Evolutionary conservation across 2,113 vertebrate species (phyloP), one percentile per base, ranked within the genome.

Genomic region (Colius striatus): DNA sequence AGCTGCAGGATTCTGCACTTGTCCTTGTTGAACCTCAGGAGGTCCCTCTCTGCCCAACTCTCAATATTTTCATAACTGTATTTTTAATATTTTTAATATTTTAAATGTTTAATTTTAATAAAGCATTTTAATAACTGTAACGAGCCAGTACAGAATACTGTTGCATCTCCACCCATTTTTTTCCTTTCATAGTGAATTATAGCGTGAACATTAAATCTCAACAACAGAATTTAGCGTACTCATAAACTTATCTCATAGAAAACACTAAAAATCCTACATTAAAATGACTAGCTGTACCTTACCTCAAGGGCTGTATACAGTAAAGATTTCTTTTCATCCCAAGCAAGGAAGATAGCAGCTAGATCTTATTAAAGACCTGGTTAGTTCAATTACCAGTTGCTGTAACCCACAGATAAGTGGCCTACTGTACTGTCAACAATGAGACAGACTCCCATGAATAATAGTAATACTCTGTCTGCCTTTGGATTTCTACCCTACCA

Each of bases 271-370:
- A 47, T 32, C 14, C 30, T 34, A 2, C 4, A 2, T 66, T 84
- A 68, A 89, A 94, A 68, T 14, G 2, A 32, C 16, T 54, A 54
- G 13, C 19, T 83, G 65, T 38, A 54, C 34, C 13, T 86, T 79
- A 65, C 41, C n/a, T 85, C 41, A 68, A 88, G 71, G 45, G 27
- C 41, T 58, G 29, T 47, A 22, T 4, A 41, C 1, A 72, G 23
- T 50, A 12, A 87, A 77, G 45, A 34, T 55, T 68, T 72, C n/a
- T 65, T 18, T 66, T 53, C 8, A 1, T 93, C 78, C 47, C 38
- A 84, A 80, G 53, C 41, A 55, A 77, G 23, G 43, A 80, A 93
- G 79, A 67, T 96, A 88, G 3, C 38, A 95, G 92, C 87, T 80
- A 86, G 16, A 63, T 74, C 53, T 92, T 65, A 71, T 1, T 85